Percentiles rank a stretch among this genome's conserved stretches.
phyloP scores from a whole-genome alignment of 2,113 vertebrate species.

The Phyllostomus discolor region DNA sequence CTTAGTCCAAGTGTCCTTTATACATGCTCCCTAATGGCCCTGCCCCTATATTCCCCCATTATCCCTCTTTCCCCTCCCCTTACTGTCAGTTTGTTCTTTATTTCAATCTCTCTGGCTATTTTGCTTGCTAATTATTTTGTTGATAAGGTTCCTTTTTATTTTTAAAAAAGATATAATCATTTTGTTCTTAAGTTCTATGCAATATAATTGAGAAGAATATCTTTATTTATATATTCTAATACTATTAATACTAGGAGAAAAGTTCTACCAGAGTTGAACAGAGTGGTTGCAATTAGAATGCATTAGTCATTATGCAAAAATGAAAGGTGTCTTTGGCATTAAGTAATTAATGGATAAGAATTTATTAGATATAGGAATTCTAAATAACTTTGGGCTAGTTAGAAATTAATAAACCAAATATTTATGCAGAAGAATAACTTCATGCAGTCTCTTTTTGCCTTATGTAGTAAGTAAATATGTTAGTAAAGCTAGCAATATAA shows the following conservation, averaged over 20 bases:
- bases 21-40: too few species aligned
- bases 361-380: neutral
- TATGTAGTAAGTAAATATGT: slow-evolving; percentile 28
- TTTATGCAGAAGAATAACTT: neutral
- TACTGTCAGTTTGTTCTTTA: too few species aligned
- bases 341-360: slow-evolving; percentile 47
- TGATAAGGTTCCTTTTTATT: neutral
- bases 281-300: neutral
- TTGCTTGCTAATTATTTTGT: too few species aligned
- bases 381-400: slow-evolving; percentile 37
- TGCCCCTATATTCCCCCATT: too few species aligned
- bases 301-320: slow-evolving; percentile 32
- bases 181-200: neutral
- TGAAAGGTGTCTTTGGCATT: slow-evolving; percentile 43
- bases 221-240: neutral
- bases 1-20: too few species aligned
- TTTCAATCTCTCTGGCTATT: too few species aligned
- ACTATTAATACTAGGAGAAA: neutral
- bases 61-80: too few species aligned
- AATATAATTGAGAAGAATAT: neutral
- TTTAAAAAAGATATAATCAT: neutral
- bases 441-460: neutral
- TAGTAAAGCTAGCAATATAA: slow-evolving; percentile 63
- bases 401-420: slow-evolving; percentile 51
- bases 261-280: neutral